A percentile compares a stretch with the other conserved stretches of the same genome.
These are phyloP conservation scores for Rhinoraja longicauda DNA, from an alignment of 2,797 vertebrate species.

Conservation along the genomic window DNA sequence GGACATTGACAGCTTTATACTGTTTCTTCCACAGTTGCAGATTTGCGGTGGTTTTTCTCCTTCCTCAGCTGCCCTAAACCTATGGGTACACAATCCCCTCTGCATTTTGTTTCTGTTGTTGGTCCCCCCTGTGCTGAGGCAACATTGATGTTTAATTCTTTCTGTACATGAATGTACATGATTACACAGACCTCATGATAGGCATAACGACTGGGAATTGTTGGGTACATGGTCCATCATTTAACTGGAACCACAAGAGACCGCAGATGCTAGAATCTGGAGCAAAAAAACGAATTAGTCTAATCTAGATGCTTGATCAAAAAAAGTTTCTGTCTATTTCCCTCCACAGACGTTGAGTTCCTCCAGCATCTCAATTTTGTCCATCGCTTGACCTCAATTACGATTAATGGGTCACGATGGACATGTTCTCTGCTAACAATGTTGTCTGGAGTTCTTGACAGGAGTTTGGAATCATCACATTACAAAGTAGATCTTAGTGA, in stretches of 20 bases:
- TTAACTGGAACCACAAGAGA: neutral
- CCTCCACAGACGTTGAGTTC: no score
- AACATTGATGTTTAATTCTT: neutral
- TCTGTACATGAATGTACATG: neutral
- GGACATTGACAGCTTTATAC: neutral
- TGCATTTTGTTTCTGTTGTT: neutral
- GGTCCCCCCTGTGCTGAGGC: neutral
- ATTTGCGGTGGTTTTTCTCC: neutral
- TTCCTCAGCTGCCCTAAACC: neutral
- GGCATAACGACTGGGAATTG: neutral
- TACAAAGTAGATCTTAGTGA: neutral
- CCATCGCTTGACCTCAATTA: neutral
- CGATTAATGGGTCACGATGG: neutral
- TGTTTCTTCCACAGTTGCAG: neutral
- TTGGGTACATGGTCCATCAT: neutral
- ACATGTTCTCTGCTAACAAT: neutral
- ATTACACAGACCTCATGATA: neutral
- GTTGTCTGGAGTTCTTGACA: neutral
- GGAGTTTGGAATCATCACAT: neutral
- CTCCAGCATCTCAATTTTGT: no score
- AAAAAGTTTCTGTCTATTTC: no score
- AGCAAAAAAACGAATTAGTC: no score
- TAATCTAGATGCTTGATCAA: no score
- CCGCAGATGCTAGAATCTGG: no score
- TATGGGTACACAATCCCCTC: neutral